These are phyloP conservation scores for Phaethon lepturus DNA, from an alignment of 2,113 vertebrate genomes.

Conservation along the genomic window DNA sequence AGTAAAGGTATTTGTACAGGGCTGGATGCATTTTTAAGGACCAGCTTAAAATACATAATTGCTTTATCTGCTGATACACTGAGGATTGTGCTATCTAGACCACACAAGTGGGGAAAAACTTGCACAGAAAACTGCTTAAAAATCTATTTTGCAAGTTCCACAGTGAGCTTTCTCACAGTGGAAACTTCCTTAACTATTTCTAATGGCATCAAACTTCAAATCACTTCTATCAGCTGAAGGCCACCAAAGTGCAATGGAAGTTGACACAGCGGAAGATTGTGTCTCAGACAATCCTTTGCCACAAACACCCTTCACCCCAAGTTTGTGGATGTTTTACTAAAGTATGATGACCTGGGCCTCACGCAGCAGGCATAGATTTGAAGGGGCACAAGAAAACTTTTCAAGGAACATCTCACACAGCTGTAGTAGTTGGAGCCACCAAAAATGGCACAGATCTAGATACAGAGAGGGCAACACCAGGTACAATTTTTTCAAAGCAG, in stretches of 20 bases:
- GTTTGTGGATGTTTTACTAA: neutral
- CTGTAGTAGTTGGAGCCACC: neutral
- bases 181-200: neutral
- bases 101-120: neutral
- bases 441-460: neutral
- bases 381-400: neutral
- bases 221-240: neutral
- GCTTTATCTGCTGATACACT: slow-evolving; percentile 17
- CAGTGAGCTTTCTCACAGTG: neutral
- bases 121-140: neutral
- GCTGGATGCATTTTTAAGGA: slow-evolving; percentile 2
- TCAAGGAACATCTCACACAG: neutral
- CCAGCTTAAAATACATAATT: slow-evolving; percentile 10
- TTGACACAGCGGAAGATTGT: neutral
- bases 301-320: neutral
- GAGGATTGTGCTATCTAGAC: neutral
- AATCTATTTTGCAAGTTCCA: neutral
- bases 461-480: neutral
- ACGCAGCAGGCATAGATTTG: neutral
- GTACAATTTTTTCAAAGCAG: neutral
- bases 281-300: neutral
- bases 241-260: neutral
- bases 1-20: neutral
- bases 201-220: neutral
- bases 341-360: neutral